These are phyloP conservation scores for Apogon talboti DNA, from an alignment of 2,797 vertebrate genomes.

Conservation along the genomic window DNA sequence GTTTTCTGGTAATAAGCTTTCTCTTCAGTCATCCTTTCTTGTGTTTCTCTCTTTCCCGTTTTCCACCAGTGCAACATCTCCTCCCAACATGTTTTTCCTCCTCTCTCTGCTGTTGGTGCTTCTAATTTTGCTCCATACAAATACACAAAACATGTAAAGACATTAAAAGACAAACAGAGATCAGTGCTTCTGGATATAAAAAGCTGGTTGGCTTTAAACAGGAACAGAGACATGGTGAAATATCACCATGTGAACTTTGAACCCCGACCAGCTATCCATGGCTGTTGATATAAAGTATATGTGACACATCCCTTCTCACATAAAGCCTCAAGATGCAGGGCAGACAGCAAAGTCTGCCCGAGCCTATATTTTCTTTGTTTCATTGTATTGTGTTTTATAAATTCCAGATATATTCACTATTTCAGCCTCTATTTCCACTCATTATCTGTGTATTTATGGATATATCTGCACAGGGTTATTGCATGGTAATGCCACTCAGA, in stretches of 20 bases:
- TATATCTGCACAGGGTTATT: no score
- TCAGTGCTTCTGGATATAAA: slow-evolving; percentile 54
- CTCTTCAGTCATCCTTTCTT: slow-evolving; percentile 68
- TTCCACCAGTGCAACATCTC: neutral
- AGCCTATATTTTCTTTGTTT: slow-evolving; percentile 44
- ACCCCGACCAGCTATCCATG: slow-evolving; percentile 69
- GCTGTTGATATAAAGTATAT: slow-evolving; percentile 73
- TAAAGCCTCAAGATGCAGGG: slow-evolving; percentile 58
- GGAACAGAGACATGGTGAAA: slow-evolving; percentile 63
- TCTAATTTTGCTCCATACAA: slow-evolving; percentile 21
- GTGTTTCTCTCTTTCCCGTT: slow-evolving; percentile 26
- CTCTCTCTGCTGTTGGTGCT: slow-evolving; percentile 24
- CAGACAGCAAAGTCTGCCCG: slow-evolving; percentile 21
- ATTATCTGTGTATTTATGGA: no score
- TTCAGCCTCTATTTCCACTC: neutral
- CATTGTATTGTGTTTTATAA: neutral
- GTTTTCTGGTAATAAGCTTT: slow-evolving; percentile 86
- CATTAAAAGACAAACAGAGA: slow-evolving; percentile 39
- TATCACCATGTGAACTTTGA: slow-evolving; percentile 77
- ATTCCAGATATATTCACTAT: neutral
- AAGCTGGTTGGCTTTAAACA: slow-evolving; percentile 5
- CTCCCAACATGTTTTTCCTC: slow-evolving; percentile 8
- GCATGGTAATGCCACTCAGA: no score
- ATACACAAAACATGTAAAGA: slow-evolving; percentile 22
- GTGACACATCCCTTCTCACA: slow-evolving; percentile 72